These are phyloP conservation scores for Pheosia gnoma DNA, from an alignment of 2,888 invertebrate species.

Conservation along the genomic window DNA sequence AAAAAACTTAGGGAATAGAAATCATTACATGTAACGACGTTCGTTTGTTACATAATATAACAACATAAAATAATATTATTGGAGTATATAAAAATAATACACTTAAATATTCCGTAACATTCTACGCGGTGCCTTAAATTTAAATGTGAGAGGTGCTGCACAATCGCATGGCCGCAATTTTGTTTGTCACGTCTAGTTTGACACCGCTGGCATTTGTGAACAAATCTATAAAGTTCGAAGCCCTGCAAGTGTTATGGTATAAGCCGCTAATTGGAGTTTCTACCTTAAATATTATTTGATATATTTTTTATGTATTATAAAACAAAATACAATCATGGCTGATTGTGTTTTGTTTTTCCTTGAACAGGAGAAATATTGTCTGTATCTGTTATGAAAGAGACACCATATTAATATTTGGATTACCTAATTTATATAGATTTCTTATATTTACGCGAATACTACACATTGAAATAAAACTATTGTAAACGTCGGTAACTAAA, in stretches of 20 bases:
- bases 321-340: too few relatives aligned
- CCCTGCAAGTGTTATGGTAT: conserved; percentile 8
- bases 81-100: too few relatives aligned
- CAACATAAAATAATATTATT: neutral
- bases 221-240: conserved; percentile 28
- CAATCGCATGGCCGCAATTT: conserved; percentile 60
- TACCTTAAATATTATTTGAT: neutral
- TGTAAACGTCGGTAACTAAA: too few relatives aligned
- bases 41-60: neutral
- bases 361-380: too few relatives aligned
- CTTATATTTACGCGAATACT: too few relatives aligned
- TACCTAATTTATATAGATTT: too few relatives aligned
- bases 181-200: conserved; percentile 76
- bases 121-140: conserved; percentile 21
- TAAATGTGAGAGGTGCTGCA: conserved; percentile 69
- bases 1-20: too few relatives aligned
- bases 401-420: too few relatives aligned
- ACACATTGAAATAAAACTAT: too few relatives aligned
- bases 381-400: too few relatives aligned
- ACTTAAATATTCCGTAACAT: neutral
- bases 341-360: too few relatives aligned
- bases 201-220: conserved; percentile 61
- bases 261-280: neutral
- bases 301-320: neutral
- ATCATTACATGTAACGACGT: neutral